phyloP scores from a whole-genome alignment of 2,888 invertebrate species.

The Acleris laterana region DNA sequence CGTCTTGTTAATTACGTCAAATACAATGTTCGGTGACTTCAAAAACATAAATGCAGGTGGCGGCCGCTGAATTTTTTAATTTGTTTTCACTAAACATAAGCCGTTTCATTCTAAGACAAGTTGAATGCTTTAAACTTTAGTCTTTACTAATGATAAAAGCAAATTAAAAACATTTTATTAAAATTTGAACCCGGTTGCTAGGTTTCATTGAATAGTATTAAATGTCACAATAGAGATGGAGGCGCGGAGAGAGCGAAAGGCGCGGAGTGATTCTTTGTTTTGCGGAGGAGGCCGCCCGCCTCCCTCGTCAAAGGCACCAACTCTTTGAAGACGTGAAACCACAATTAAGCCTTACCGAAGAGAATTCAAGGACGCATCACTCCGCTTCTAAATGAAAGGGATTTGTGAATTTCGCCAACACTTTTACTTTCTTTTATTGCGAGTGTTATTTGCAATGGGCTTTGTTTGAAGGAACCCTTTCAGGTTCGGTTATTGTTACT shows the following conservation, averaged over 20 bases:
- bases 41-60: constrained; percentile 29
- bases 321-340: constrained; percentile 81
- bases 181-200: neutral
- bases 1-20: constrained; percentile 70
- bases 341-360: constrained; percentile 79
- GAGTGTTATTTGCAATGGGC: constrained; percentile 60
- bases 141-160: neutral
- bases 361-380: constrained; percentile 77
- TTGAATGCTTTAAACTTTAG: neutral
- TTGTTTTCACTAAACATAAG: too few species aligned
- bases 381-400: constrained; percentile 69
- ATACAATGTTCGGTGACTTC: constrained; percentile 44
- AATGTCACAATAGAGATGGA: constrained; percentile 42
- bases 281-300: constrained; percentile 51
- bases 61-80: neutral
- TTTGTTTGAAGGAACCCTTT: constrained; percentile 60
- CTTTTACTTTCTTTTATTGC: constrained; percentile 72
- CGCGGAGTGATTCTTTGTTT: constrained; percentile 67
- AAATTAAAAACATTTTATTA: neutral
- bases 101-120: neutral
- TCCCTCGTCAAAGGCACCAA: constrained; percentile 69
- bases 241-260: constrained; percentile 61
- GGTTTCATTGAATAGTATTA: constrained; percentile 14
- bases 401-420: constrained; percentile 63
- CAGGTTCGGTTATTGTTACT: constrained; percentile 44